Percentiles rank a stretch among this genome's conserved stretches.
Conservation (phyloP, 2,888 invertebrate species). For the Gymnocheta viridis region DNA sequence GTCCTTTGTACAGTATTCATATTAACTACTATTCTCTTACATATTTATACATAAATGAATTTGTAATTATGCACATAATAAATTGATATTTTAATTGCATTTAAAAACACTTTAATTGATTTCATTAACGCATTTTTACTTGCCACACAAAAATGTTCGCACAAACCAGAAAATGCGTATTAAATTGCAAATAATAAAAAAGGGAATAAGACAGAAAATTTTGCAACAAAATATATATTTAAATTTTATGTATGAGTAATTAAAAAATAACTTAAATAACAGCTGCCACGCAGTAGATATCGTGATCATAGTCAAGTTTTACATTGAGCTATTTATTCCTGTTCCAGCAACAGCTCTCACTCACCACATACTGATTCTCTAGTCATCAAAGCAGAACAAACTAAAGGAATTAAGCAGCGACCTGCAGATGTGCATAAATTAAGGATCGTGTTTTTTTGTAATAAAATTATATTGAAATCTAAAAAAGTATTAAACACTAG, state of each 20-base stretch:
- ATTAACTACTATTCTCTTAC: neutral
- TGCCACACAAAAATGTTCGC: slow-evolving; percentile 23
- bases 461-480: slow-evolving; percentile 40
- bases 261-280: slow-evolving; percentile 55
- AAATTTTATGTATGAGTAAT: slow-evolving; percentile 55
- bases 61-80: slow-evolving; percentile 59
- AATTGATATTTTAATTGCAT: slow-evolving; percentile 53
- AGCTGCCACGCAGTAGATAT: slow-evolving; percentile 42
- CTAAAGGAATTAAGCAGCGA: neutral
- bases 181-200: neutral
- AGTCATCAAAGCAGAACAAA: slow-evolving; percentile 39
- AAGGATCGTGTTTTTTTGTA: slow-evolving; percentile 8
- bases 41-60: slow-evolving; percentile 33
- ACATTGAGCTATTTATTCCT: slow-evolving; percentile 18
- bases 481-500: neutral
- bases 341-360: neutral
- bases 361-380: slow-evolving; percentile 42
- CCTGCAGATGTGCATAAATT: slow-evolving; percentile 59
- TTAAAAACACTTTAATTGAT: slow-evolving; percentile 55
- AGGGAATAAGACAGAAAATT: neutral
- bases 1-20: neutral
- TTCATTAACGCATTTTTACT: slow-evolving; percentile 57
- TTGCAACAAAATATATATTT: slow-evolving; percentile 37
- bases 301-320: slow-evolving; percentile 19
- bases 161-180: slow-evolving; percentile 14